A percentile compares a stretch with the other conserved stretches of the same genome.
Evolutionary conservation across 2,113 vertebrate genomes (phyloP).

Genomic region (Porphyrio hochstetteri): DNA sequence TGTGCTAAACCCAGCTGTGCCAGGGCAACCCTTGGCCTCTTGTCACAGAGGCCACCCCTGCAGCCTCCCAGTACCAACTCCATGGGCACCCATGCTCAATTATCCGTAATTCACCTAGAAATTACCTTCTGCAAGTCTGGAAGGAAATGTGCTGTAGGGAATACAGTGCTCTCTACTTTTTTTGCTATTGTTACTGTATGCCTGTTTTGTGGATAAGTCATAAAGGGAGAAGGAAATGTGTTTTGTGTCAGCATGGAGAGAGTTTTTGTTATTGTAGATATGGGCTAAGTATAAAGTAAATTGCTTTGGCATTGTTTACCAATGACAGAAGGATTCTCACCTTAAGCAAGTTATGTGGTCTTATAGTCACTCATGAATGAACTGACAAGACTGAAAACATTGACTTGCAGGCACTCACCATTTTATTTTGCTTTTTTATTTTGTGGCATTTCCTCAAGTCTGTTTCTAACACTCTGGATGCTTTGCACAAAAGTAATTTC

Average conservation of each 20-base stretch:
- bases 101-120: neutral
- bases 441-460: neutral
- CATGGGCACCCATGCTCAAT: rapidly evolving
- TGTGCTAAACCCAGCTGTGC: neutral
- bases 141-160: neutral
- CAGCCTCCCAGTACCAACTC: neutral
- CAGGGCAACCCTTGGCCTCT: neutral
- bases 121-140: neutral
- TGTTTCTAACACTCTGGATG: neutral
- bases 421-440: conserved; percentile 30
- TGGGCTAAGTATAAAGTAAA: neutral
- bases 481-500: neutral
- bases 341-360: neutral
- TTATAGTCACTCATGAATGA: neutral
- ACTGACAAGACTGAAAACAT: neutral
- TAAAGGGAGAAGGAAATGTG: neutral
- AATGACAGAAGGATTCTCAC: neutral
- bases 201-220: neutral
- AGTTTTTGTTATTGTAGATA: neutral
- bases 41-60: neutral
- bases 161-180: neutral
- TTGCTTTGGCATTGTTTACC: neutral
- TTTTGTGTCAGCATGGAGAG: neutral
- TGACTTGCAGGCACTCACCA: neutral
- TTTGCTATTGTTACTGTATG: neutral